phyloP scores from a whole-genome alignment of 2,888 invertebrate genomes.

The Tetrapedia diversipes region DNA sequence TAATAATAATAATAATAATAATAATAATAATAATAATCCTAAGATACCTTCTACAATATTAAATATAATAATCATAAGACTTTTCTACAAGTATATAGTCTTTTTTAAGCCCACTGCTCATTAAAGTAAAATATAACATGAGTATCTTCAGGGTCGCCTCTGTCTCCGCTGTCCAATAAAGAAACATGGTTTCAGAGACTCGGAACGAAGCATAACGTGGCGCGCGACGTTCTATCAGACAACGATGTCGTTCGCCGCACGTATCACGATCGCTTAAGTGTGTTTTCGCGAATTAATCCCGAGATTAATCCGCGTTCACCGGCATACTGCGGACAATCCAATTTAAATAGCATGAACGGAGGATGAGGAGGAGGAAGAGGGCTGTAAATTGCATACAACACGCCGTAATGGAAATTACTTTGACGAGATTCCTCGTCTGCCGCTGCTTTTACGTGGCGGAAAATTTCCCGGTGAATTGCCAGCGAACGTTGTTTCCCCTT shows the following conservation, averaged over 20 bases:
- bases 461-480: constrained; percentile 29
- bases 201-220: constrained; percentile 21
- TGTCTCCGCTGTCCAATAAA: not conserved
- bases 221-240: not conserved
- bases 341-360: constrained; percentile 62
- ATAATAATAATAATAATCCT: too few species aligned
- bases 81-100: too few species aligned
- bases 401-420: constrained; percentile 61
- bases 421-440: constrained; percentile 60
- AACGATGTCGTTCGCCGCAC: constrained; percentile 23
- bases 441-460: constrained; percentile 32
- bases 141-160: too few species aligned
- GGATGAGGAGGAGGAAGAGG: too few species aligned
- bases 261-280: constrained; percentile 57
- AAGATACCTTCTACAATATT: too few species aligned
- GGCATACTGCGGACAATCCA: constrained; percentile 53
- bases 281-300: constrained; percentile 64
- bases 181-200: constrained; percentile 10
- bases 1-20: too few species aligned
- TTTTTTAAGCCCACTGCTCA: too few species aligned
- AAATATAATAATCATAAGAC: too few species aligned
- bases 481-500: constrained; percentile 35
- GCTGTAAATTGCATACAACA: constrained; percentile 58
- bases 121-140: too few species aligned
- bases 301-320: constrained; percentile 60